Percentiles rank a stretch among this genome's conserved stretches.
Conservation (phyloP, 1,140 invertebrate genomes). For the Drosophila ogumai region DNA sequence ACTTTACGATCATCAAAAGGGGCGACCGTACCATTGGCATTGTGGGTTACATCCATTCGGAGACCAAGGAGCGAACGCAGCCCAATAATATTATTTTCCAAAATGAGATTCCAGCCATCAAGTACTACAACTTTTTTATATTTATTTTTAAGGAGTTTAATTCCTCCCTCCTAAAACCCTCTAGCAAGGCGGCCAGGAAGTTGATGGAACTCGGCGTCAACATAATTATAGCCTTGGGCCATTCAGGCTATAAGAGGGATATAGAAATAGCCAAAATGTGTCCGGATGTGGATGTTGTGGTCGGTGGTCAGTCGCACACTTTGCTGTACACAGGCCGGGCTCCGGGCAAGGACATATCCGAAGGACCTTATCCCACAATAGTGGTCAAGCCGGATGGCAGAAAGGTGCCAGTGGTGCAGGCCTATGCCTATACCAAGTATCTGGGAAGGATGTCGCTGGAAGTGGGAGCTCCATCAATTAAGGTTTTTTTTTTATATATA, state of each 20-base stretch:
- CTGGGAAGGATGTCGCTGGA: conserved; percentile 89
- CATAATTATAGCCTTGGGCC: conserved; percentile 95
- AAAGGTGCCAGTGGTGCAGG: conserved; percentile 93
- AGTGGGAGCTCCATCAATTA: conserved; percentile 15
- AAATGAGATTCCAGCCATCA: conserved; percentile 90
- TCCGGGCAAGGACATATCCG: conserved; percentile 72
- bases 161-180: no score
- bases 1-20: conserved; percentile 89
- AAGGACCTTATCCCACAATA: conserved; percentile 92
- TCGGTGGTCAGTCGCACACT: conserved; percentile 95
- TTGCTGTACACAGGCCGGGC: conserved; percentile 87
- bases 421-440: conserved; percentile 96
- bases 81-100: conserved; percentile 88
- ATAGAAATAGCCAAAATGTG: conserved; percentile 91
- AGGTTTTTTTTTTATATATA: neutral
- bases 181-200: conserved; percentile 87
- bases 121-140: conserved; percentile 39
- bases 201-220: conserved; percentile 89
- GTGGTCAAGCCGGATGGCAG: conserved; percentile 89
- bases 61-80: conserved; percentile 89
- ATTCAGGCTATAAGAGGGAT: conserved; percentile 93
- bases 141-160: accelerated
- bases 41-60: conserved; percentile 94
- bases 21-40: conserved; percentile 90
- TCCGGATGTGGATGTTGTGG: conserved; percentile 92